Conservation (phyloP, 2,113 vertebrate genomes). For the Emberiza fucata region DNA sequence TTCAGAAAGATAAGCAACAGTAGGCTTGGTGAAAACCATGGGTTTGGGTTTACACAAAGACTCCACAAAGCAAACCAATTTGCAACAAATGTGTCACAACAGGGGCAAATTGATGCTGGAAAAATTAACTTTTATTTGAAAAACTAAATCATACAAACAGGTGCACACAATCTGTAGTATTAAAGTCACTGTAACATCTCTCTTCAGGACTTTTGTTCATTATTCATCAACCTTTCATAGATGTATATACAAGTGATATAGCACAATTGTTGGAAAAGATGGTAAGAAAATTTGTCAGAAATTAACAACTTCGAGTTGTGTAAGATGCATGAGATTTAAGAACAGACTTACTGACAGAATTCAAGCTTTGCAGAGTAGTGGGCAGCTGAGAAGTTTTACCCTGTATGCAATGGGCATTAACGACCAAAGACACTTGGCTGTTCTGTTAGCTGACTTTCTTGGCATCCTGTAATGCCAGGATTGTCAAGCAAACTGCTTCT, state of each 20-base stretch:
- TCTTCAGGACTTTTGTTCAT: neutral
- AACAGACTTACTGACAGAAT: neutral
- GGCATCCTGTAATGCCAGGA: neutral
- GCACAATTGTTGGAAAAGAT: neutral
- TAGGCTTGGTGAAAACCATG: neutral
- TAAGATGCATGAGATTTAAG: neutral
- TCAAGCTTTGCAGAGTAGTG: neutral
- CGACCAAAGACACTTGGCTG: neutral
- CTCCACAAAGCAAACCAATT: neutral
- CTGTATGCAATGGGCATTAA: neutral
- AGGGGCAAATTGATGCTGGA: neutral
- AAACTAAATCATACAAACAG: neutral
- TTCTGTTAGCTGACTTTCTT: neutral
- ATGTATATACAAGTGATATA: neutral
- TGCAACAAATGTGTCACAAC: neutral
- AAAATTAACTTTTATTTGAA: neutral
- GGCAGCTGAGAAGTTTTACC: neutral
- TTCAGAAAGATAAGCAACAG: neutral
- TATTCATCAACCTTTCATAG: neutral
- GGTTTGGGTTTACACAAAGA: neutral
- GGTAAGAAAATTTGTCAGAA: neutral
- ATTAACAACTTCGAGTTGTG: neutral
- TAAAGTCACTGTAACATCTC: neutral
- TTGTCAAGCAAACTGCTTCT: neutral
- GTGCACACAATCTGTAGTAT: neutral